phyloP scores from a whole-genome alignment of 2,797 vertebrate genomes.

The Sebastes variabilis region DNA sequence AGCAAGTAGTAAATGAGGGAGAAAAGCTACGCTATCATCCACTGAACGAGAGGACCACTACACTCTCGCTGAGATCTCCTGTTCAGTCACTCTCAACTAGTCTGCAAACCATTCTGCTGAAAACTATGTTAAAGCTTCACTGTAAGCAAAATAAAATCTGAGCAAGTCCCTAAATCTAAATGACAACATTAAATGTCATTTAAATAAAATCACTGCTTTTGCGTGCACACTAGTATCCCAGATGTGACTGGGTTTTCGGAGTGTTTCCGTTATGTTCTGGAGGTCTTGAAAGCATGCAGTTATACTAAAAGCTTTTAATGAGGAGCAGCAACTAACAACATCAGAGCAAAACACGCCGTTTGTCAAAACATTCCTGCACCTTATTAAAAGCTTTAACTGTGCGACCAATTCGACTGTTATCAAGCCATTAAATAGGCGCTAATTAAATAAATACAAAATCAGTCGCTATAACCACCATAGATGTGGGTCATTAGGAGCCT shows the following conservation, averaged over 20 bases:
- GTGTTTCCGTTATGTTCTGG: not conserved
- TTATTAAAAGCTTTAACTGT: not conserved
- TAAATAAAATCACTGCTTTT: not conserved
- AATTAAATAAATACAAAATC: too few relatives aligned
- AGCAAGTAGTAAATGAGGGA: slow-evolving; percentile 79
- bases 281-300: not conserved
- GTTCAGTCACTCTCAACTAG: slow-evolving; percentile 31
- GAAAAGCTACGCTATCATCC: slow-evolving; percentile 78
- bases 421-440: too few relatives aligned
- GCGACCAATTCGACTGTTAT: rapidly evolving
- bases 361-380: not conserved
- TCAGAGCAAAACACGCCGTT: not conserved
- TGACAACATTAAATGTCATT: not conserved
- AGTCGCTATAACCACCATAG: too few relatives aligned
- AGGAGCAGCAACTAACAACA: not conserved
- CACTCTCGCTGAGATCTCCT: slow-evolving; percentile 42
- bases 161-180: not conserved
- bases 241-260: not conserved
- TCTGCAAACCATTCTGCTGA: slow-evolving; percentile 5
- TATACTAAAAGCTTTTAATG: not conserved
- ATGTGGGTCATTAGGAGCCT: too few relatives aligned
- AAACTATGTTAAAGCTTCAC: slow-evolving; percentile 9
- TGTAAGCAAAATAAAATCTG: not conserved
- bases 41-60: slow-evolving; percentile 39
- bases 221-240: not conserved